A percentile compares a stretch with the other conserved stretches of the same genome.
Conservation (phyloP, 35 echinoderm and acorn worm species). For the Apostichopus parvimensis region DNA sequence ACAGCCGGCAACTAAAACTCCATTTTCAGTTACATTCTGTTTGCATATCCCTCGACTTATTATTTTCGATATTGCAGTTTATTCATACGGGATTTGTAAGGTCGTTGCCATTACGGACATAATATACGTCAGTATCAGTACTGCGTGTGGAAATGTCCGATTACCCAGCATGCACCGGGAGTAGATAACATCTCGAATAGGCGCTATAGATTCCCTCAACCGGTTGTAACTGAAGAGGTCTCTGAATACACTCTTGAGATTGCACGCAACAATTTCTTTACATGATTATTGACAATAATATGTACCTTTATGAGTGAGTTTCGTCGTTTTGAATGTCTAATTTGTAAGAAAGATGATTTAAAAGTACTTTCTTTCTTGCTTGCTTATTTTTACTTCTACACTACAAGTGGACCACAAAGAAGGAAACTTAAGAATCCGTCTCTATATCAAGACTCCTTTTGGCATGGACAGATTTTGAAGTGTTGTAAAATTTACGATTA, state of each 20-base stretch:
- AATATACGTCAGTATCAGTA: neutral
- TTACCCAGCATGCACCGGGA: neutral
- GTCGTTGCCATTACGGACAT: neutral
- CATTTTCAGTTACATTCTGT: too few relatives aligned
- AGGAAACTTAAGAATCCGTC: neutral
- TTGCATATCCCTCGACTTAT: too few relatives aligned
- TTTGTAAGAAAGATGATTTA: neutral
- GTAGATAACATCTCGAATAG: constrained; percentile 1
- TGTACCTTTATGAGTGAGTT: neutral
- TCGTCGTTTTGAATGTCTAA: neutral
- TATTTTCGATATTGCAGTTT: too few relatives aligned
- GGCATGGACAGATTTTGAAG: too few relatives aligned
- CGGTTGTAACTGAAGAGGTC: neutral
- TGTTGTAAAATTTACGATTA: too few relatives aligned
- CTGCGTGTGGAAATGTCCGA: neutral
- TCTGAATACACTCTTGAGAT: constrained; percentile 1
- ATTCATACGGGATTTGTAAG: neutral
- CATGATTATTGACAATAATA: constrained; percentile 6
- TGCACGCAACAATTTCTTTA: neutral
- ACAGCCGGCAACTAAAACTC: too few relatives aligned
- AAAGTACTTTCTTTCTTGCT: neutral
- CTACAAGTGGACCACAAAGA: neutral
- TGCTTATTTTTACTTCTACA: neutral
- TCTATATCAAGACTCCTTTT: neutral
- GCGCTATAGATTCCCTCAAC: neutral